Base-by-base conservation (phyloP, 2,113 vertebrate species). In the Prolemur simus region DNA sequence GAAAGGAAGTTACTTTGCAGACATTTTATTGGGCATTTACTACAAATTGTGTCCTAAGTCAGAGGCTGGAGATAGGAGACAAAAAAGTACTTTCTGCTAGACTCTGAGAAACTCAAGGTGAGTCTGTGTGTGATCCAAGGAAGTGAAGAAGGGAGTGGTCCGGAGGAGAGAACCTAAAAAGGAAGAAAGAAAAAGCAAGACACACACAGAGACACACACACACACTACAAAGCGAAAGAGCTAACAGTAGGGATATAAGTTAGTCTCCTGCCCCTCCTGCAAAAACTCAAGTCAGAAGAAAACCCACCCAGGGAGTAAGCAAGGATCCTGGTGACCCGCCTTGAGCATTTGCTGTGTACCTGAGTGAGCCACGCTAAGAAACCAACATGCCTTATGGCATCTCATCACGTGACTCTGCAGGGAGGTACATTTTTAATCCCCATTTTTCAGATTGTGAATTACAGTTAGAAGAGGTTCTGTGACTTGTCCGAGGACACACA, bases 1-100 rank as follows among this genome's bases (percentile, higher is more conserved):
- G 90, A 96, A 92, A 84, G 90, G 64, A 88, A 95, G 88, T 87
- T 47, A 63, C 60, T 97, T 91, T 73, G 27, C 63, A 86, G 85
- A 88, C 32, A 69, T 82, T 47, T 96, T 94, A 94, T 66, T 83
- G 78, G 87, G 52, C 56, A 29, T 89, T 91, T 91, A 78, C 49
- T 80, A 87, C 39, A 87, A 95, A 93, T 78, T 14, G 37, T 17
- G 56, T 47, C 71, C 54, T 63, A 56, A 92, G 47, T 76, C 66
- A 37, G 58, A 73, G 82, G 3, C 54, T 73, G 27, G 52, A 17
- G 9, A 39, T 42, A 34, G 52, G 63, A 82, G 29, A 64, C 25
- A 54, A 91, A 69, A 49, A 11, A n/a, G 2, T 27, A 37, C 54
- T 82, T 27, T 52, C 54, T 68, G 12, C 47, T 11, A 2, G 27